Conservation (phyloP, 1,140 invertebrate genomes). For the Adelges cooleyi region DNA sequence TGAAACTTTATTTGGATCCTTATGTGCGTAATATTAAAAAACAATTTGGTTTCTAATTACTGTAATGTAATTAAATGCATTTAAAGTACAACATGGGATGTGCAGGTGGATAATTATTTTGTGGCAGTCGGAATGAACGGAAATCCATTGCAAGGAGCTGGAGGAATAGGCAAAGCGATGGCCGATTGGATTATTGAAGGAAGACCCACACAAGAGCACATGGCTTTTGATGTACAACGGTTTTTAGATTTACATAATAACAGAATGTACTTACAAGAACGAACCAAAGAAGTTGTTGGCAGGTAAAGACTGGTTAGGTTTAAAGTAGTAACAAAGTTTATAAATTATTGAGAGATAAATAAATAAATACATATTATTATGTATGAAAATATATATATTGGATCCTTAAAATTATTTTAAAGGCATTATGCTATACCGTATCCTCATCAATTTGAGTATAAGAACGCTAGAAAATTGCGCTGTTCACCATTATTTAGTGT, state of each 20-base stretch:
- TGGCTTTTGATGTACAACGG: conserved; percentile 55
- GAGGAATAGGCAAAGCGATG: conserved; percentile 62
- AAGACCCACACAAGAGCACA: conserved; percentile 49
- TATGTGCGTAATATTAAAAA: not conserved
- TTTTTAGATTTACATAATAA: conserved; percentile 77
- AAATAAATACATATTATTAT: too few relatives aligned
- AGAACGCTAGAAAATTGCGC: conserved; percentile 56
- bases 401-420: conserved; percentile 29
- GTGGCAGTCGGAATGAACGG: conserved; percentile 63
- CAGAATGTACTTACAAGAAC: conserved; percentile 57
- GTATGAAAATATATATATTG: too few relatives aligned
- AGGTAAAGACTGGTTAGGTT: conserved; percentile 36
- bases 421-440: conserved; percentile 52
- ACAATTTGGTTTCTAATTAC: not conserved
- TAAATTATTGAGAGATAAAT: too few relatives aligned
- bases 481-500: conserved; percentile 68
- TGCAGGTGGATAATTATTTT: conserved; percentile 57
- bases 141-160: conserved; percentile 52
- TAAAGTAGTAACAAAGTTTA: too few relatives aligned
- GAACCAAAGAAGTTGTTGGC: conserved; percentile 62
- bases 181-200: conserved; percentile 65
- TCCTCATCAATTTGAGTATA: conserved; percentile 51
- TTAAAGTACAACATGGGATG: too few relatives aligned
- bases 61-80: not conserved
- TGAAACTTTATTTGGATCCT: not conserved